Evolutionary conservation across 37 sponge, comb jelly and placozoan species (phyloP).

Genomic region (Hormiphora californensis): DNA sequence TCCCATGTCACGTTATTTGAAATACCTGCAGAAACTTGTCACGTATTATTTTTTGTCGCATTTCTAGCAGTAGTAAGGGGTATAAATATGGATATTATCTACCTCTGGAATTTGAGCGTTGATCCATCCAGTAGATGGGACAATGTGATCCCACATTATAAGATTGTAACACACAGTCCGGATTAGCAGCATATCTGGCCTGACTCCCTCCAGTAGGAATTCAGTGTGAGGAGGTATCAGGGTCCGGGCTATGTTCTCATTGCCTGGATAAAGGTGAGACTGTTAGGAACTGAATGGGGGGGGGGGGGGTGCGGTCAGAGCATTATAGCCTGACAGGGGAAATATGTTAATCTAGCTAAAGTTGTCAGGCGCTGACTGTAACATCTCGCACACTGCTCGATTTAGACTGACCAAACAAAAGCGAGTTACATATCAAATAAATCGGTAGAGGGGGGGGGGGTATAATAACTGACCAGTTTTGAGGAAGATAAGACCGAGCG

Average conservation of each 20-base stretch:
- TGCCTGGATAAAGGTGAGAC: neutral
- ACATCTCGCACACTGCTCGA: too few species aligned
- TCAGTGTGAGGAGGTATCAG: conserved; percentile 64
- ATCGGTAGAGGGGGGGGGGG: too few species aligned
- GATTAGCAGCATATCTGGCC: conserved; percentile 79
- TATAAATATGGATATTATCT: too few species aligned
- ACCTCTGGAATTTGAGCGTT: conserved; percentile 66
- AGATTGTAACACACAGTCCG: conserved; percentile 65
- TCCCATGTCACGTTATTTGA: too few species aligned
- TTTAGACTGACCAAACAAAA: too few species aligned
- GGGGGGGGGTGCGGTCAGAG: neutral
- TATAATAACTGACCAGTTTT: conserved; percentile 70
- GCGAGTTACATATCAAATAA: too few species aligned
- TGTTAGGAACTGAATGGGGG: neutral
- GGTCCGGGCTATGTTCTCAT: conserved; percentile 56
- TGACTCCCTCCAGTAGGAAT: conserved; percentile 60
- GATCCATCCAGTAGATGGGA: conserved; percentile 74
- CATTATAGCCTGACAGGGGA: too few species aligned
- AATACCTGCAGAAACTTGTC: too few species aligned
- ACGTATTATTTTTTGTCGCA: too few species aligned
- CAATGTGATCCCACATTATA: conserved; percentile 77
- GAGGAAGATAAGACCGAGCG: conserved; percentile 78
- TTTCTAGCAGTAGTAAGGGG: too few species aligned
- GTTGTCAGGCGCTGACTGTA: too few species aligned
- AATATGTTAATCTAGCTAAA: too few species aligned